phyloP scores from a whole-genome alignment of 2,888 invertebrate species.

The Phasia obesa region DNA sequence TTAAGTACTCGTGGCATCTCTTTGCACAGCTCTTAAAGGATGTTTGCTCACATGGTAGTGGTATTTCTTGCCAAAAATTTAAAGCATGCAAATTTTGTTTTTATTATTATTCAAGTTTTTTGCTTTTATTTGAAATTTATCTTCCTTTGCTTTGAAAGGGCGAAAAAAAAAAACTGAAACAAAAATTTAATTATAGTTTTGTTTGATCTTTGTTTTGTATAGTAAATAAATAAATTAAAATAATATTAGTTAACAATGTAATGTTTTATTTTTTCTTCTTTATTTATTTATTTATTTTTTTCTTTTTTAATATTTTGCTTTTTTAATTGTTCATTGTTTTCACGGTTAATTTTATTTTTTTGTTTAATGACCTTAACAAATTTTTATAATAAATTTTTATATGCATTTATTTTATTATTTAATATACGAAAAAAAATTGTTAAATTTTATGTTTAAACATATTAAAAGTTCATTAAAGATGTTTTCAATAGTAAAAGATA shows the following conservation, averaged over 20 bases:
- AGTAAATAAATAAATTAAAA: constrained; percentile 4
- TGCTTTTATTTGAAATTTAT: background rate
- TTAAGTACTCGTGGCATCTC: constrained; percentile 55
- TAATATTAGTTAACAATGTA: constrained; percentile 20
- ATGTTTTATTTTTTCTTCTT: background rate
- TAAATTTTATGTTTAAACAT: background rate
- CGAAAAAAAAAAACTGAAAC: background rate
- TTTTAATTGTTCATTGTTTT: constrained; percentile 36
- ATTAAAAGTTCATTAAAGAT: constrained; percentile 11
- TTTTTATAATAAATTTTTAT: constrained; percentile 29
- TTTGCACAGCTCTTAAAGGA: constrained; percentile 41
- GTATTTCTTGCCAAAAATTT: constrained; percentile 45
- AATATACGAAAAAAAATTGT: background rate
- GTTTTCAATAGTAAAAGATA: background rate
- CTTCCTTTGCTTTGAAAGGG: background rate
- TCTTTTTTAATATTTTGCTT: constrained; percentile 18
- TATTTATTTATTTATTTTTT: background rate
- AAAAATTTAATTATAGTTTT: constrained; percentile 34
- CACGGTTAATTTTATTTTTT: constrained; percentile 53
- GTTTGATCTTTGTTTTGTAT: constrained; percentile 26
- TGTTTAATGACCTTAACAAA: constrained; percentile 46
- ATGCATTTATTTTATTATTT: constrained; percentile 21
- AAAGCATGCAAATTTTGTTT: constrained; percentile 52
- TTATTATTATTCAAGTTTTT: constrained; percentile 14
- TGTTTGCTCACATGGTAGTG: background rate